Base-by-base conservation (phyloP, 1,140 invertebrate species). In the Bombus difficillimus region DNA sequence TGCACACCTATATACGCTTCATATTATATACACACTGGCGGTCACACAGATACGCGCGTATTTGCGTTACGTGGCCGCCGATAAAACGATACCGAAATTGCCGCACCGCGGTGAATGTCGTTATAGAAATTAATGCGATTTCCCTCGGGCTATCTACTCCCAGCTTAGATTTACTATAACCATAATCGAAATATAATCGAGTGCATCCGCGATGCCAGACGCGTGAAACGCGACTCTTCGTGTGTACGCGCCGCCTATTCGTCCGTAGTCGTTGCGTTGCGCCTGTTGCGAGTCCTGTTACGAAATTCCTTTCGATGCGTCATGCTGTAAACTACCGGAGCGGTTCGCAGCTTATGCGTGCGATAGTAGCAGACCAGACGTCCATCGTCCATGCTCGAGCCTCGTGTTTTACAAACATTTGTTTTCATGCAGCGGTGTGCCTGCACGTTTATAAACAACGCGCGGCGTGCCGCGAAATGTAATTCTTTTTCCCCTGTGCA, bases 121-220 rank as follows among this genome's bases (percentile, higher is more conserved):
- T 92, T 92, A 92, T 91, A 90, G 92, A 92, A 92, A 93, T 92
- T 93, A 93, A 93, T 91, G 89, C 90, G 90, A 93, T 94, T 93
- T 92, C 90, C 90, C 88, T 73, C 86, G 87, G 89, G 91, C 91
- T 89, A 74, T 85, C 89, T 91, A 81, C 68, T 64, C n/a, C 64
- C 79, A 84, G 83, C 81, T 87, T 89, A 89, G 86, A 91, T 92
- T 91, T 92, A 87, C 86, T 90, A 87, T 90, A 88, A 91, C 82
- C 85, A 81, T 90, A 83, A 86, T 87, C 87, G 88, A 88, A 89
- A 90, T 89, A 91, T 86, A 88, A 91, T 92, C 88, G 69, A 90
- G 89, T 82, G 83, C 59, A 83, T 66, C 81, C 81, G 32, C 34
- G 81, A 64, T 34, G 71, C 81, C 71, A 64, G 81, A 57, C 43